Evolutionary conservation across 1,140 invertebrate genomes (phyloP), one percentile per base, ranked within the genome.

Genomic region (Mercenaria mercenaria): DNA sequence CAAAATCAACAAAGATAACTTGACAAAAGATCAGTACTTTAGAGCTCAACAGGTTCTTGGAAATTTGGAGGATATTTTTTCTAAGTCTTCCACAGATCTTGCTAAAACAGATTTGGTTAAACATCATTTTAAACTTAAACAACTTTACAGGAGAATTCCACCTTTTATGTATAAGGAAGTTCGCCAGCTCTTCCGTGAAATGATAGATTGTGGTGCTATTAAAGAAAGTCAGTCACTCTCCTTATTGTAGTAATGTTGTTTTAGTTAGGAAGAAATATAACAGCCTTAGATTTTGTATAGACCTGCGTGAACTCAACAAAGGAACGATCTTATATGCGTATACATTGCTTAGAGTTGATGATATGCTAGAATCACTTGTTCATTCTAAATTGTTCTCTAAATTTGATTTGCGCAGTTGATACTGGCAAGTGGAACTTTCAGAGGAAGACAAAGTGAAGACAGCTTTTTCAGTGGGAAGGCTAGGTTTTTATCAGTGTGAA

Each of bases 101-200:
- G 86, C 76, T 23, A 37, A 37, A 29, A 80, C 86, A 11, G 37
- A 88, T n/a, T 3, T 50, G n/a, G 18, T 80, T 50, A 79, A 80
- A 72, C 82, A 85, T 85, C 61, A 85, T 18, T 72, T 74, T 50
- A 39, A 69, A n/a, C n/a, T 72, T 29, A 72, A 85, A 8, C 61
- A 85, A 47, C 41, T 37, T 23, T 72, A 85, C 67, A 69, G 82
- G n/a, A 79, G 43, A 52, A 80, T 80, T 43, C 76, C 74, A 1
- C 86, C 74, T 1, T 72, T 32, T 39, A 80, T 88, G 76, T 88
- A 88, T 80, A 76, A 88, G n/a, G 76, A 88, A 32, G 43, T 76
- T 11, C 10, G 72, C 23, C 85, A 88, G 29, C 74, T 79, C 43
- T 23, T 80, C n/a, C 50, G 29, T 2, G 50, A 88, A 29, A 85